phyloP scores from a whole-genome alignment of 1,140 invertebrate genomes.

The Mactra quadrangularis region DNA sequence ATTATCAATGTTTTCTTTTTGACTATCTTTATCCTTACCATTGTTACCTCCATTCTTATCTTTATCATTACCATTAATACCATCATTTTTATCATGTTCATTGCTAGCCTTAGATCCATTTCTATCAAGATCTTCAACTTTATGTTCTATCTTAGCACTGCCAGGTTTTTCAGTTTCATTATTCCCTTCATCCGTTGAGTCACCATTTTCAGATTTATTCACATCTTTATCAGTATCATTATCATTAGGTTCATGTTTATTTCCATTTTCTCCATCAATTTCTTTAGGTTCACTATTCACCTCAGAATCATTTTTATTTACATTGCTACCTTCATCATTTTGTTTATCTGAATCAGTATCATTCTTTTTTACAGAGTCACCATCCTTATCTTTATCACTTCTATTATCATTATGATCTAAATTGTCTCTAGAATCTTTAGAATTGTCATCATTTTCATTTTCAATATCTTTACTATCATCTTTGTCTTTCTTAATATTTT shows the following conservation, averaged over 20 bases:
- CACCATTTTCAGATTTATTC: slow-evolving; percentile 50
- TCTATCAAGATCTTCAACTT: slow-evolving; percentile 2
- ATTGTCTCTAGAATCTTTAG: not conserved
- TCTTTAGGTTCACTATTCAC: not conserved
- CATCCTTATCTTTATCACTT: not conserved
- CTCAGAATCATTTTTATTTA: not conserved
- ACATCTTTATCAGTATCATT: too few relatives aligned
- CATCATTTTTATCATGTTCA: slow-evolving; percentile 20
- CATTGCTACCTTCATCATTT: slow-evolving; percentile 6
- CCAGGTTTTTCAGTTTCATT: not conserved
- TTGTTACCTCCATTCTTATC: not conserved
- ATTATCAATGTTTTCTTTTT: slow-evolving; percentile 5
- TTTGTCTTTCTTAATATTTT: slow-evolving; percentile 6
- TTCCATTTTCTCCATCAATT: slow-evolving; percentile 12
- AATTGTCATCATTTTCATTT: slow-evolving; percentile 16
- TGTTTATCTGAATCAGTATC: slow-evolving; percentile 18
- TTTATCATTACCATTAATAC: not conserved
- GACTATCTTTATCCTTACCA: not conserved
- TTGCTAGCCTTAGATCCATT: not conserved
- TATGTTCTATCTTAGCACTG: not conserved
- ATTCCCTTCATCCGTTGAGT: slow-evolving; percentile 18
- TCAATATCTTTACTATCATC: slow-evolving; percentile 19
- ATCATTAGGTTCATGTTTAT: not conserved
- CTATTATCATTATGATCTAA: not conserved
- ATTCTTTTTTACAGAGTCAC: not conserved